Conservation (phyloP, 2,113 vertebrate genomes). For the Gasterosteus aculeatus region DNA sequence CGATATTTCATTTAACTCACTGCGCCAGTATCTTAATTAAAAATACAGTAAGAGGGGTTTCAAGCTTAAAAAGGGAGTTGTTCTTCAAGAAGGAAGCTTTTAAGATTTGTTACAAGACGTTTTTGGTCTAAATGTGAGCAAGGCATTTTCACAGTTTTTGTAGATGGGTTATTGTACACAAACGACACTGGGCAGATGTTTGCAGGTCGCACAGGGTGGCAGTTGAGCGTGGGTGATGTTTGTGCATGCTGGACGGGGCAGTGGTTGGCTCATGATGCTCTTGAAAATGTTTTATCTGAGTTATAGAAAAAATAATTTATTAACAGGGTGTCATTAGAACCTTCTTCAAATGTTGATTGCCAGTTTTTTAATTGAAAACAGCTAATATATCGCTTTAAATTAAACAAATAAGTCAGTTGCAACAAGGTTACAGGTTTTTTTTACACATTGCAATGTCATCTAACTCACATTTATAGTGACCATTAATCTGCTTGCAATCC, state of each 20-base stretch:
- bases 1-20: not conserved
- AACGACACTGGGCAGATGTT: too few species aligned
- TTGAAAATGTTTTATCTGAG: not conserved
- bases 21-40: constrained; percentile 23
- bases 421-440: not conserved
- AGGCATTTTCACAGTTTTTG: too few species aligned
- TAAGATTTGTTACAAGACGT: constrained; percentile 20
- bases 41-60: constrained; percentile 6
- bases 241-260: not conserved
- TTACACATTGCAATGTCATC: not conserved
- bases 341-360: not conserved
- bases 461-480: not conserved
- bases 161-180: too few species aligned
- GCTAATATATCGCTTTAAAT: not conserved
- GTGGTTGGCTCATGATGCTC: not conserved
- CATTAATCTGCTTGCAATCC: not conserved
- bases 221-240: not conserved
- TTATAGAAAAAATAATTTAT: not conserved
- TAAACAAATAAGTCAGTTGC: not conserved
- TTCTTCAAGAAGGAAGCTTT: constrained; percentile 25
- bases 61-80: constrained; percentile 5
- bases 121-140: not conserved
- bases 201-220: too few species aligned
- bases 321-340: not conserved
- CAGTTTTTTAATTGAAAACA: not conserved